Base-by-base conservation (phyloP, 2,888 invertebrate genomes). In the Cordilura impudica region DNA sequence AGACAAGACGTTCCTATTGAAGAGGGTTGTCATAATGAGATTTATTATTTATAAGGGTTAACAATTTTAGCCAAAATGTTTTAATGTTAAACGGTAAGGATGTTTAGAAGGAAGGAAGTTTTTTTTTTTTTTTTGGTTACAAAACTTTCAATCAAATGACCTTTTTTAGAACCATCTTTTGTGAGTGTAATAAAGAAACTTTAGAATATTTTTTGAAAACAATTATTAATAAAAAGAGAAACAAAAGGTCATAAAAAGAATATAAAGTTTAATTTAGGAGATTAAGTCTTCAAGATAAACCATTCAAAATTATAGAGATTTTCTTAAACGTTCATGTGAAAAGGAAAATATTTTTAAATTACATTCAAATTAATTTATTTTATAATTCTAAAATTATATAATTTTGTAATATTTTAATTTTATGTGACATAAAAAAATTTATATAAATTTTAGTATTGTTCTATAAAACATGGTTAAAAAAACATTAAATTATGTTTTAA, bases 21-120 rank as follows among this genome's bases (percentile, higher is more conserved):
- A 67, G 61, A 74, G 67, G 67, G 54, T 74, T 67, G 67, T 74
- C 74, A 74, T 61, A 74, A 67, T 54, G 67, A 67, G 67, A 69
- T 74, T 74, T 74, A 67, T 74, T 66, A 74, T 74, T 67, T 74
- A 66, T 73, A 71, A 61, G 66, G 74, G 66, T 45, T 74, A 51
- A 66, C 19, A 51, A 51, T 54, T 63, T 71, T 49, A 56, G 45
- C 51, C 26, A 26, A 70, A 51, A 51, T 31, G 35, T n/a, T 39
- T 39, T 39, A n/a, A 39, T 4, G n/a, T n/a, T n/a, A 39, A 39
- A 39, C 35, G 14, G 35, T n/a, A 39, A 39, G 35, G 35, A n/a
- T 39, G 35, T n/a, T 39, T 26, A 47, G 47, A 5, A 23, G 51
- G n/a, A n/a, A 21, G 16, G 16, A 31, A 31, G 16, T n/a, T n/a